Evolutionary conservation across 2,888 invertebrate genomes (phyloP).

Genomic region (Brassicogethes aeneus): DNA sequence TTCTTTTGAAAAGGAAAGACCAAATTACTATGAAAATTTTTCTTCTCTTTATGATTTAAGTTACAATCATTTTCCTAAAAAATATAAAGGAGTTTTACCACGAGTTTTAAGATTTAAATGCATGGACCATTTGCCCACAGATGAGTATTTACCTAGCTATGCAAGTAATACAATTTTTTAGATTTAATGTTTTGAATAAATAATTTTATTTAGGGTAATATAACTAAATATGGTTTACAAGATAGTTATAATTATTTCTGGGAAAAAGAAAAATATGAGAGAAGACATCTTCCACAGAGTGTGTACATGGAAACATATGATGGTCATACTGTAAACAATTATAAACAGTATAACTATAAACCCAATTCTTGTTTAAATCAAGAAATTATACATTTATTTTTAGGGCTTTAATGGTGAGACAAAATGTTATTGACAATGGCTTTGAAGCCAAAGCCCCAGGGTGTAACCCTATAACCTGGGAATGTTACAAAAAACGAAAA

Average conservation of each 20-base stretch:
- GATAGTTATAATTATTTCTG: background rate
- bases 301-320: too few relatives aligned
- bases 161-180: conserved; percentile 4
- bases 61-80: conserved; percentile 45
- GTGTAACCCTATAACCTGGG: conserved; percentile 10
- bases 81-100: conserved; percentile 40
- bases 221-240: background rate
- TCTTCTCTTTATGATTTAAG: conserved; percentile 43
- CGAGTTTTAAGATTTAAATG: conserved; percentile 32
- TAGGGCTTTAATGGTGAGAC: too few relatives aligned
- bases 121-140: conserved; percentile 6
- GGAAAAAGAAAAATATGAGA: too few relatives aligned
- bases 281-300: too few relatives aligned
- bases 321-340: too few relatives aligned
- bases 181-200: background rate
- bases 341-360: too few relatives aligned
- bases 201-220: background rate
- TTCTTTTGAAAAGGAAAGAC: background rate
- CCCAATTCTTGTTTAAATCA: too few relatives aligned
- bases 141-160: conserved; percentile 12
- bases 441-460: background rate
- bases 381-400: too few relatives aligned
- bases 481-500: conserved; percentile 2
- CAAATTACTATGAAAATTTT: conserved; percentile 32
- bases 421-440: too few relatives aligned